Conservation (phyloP, 2,888 invertebrate species). For the Temnothorax ravouxi region DNA sequence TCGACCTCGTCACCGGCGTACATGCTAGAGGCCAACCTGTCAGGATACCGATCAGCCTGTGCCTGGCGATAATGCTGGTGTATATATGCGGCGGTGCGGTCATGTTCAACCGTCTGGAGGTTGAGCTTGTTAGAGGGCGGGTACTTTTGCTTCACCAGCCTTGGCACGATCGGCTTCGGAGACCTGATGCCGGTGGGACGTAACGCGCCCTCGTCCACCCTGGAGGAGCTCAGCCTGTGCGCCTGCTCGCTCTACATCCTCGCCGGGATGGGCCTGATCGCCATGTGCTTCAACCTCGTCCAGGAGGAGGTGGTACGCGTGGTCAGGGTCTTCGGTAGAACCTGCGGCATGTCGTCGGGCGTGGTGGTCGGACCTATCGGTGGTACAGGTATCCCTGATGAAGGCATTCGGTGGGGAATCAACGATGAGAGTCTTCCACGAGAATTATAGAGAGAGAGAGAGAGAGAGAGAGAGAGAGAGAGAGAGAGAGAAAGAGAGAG, state of each 20-base stretch:
- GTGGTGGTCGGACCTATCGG: constrained; percentile 83
- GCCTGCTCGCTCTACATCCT: constrained; percentile 94
- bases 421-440: constrained; percentile 45
- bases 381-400: constrained; percentile 81
- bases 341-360: constrained; percentile 83
- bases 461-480: background rate
- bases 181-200: constrained; percentile 90
- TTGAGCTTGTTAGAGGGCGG: constrained; percentile 95
- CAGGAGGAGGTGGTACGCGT: constrained; percentile 91
- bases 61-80: constrained; percentile 93
- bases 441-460: constrained; percentile 8
- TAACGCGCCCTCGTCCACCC: constrained; percentile 86
- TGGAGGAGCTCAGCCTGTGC: constrained; percentile 91
- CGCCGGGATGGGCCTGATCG: constrained; percentile 94
- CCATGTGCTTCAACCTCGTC: constrained; percentile 95
- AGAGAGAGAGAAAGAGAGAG: no score
- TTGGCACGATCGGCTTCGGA: constrained; percentile 95
- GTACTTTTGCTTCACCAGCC: constrained; percentile 93
- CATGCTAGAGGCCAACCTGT: constrained; percentile 86
- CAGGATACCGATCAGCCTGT: constrained; percentile 95
- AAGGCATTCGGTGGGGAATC: constrained; percentile 78
- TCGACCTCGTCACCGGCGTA: constrained; percentile 82
- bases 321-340: constrained; percentile 87
- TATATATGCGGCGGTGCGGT: constrained; percentile 96
- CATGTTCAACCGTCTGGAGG: constrained; percentile 96